A percentile compares a stretch with the other conserved stretches of the same genome.
phyloP scores from a whole-genome alignment of 2,113 vertebrate genomes.

The Caloenas nicobarica region DNA sequence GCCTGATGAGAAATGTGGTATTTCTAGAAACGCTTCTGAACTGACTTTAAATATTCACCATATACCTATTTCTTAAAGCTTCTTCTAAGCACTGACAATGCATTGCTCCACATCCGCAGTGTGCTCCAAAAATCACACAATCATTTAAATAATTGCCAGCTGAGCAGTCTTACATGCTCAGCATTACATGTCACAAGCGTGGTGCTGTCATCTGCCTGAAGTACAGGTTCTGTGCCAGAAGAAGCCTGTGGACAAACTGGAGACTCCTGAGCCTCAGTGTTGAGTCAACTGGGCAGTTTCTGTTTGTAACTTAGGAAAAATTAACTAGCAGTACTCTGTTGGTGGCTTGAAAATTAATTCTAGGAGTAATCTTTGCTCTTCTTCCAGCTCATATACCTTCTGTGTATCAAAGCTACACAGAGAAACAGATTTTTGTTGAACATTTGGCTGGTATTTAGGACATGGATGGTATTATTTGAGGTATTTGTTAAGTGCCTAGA shows the following conservation, averaged over 20 bases:
- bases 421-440: not conserved
- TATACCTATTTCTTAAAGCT: not conserved
- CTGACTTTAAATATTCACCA: not conserved
- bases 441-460: not conserved
- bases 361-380: not conserved
- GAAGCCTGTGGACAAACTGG: not conserved
- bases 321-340: not conserved
- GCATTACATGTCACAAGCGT: not conserved
- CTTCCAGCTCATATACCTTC: not conserved
- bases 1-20: not conserved
- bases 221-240: not conserved
- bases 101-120: not conserved
- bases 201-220: not conserved
- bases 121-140: not conserved
- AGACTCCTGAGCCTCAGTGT: not conserved
- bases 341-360: not conserved
- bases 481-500: too few relatives aligned
- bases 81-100: not conserved
- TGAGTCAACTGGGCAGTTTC: not conserved
- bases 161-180: not conserved
- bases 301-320: not conserved
- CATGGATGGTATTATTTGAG: not conserved
- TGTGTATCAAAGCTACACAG: not conserved
- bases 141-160: not conserved
- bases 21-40: constrained; percentile 13